Evolutionary conservation across 2,888 invertebrate species (phyloP).

Genomic region (Pristionchus arcanus): DNA sequence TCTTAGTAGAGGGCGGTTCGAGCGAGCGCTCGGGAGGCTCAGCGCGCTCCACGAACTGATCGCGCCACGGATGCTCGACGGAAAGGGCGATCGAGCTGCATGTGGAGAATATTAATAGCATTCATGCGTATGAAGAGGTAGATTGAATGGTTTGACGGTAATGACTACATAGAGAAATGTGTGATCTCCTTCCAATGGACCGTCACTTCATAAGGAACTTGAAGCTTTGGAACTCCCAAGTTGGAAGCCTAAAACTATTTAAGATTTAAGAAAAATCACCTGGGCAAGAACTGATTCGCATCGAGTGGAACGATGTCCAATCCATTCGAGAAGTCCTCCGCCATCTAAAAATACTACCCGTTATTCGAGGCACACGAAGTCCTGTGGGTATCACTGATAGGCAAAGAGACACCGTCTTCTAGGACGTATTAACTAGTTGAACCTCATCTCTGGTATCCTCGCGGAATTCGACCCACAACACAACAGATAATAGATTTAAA

Average conservation of each 20-base stretch:
- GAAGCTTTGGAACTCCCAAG: too few species aligned
- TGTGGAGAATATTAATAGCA: background rate
- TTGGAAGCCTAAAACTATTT: too few species aligned
- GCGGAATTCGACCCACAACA: too few species aligned
- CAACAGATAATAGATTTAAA: too few species aligned
- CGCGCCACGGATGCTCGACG: background rate
- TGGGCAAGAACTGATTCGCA: background rate
- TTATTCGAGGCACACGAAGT: background rate
- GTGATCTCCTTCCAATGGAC: background rate
- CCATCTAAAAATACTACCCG: background rate
- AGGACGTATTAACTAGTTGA: too few species aligned
- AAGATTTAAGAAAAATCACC: background rate
- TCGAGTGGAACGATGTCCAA: background rate
- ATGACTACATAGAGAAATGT: background rate
- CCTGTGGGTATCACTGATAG: too few species aligned
- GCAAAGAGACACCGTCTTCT: too few species aligned
- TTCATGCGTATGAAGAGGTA: too few species aligned
- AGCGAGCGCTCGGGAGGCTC: background rate
- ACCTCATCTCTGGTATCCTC: too few species aligned
- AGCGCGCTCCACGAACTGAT: background rate
- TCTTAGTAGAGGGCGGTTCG: background rate
- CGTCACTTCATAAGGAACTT: too few species aligned
- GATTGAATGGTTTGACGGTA: background rate
- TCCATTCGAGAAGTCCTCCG: background rate
- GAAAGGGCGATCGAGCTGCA: background rate